Percentiles rank a stretch among this genome's conserved stretches.
Conservation (phyloP, 2,113 vertebrate species). For the Eclectus roratus region DNA sequence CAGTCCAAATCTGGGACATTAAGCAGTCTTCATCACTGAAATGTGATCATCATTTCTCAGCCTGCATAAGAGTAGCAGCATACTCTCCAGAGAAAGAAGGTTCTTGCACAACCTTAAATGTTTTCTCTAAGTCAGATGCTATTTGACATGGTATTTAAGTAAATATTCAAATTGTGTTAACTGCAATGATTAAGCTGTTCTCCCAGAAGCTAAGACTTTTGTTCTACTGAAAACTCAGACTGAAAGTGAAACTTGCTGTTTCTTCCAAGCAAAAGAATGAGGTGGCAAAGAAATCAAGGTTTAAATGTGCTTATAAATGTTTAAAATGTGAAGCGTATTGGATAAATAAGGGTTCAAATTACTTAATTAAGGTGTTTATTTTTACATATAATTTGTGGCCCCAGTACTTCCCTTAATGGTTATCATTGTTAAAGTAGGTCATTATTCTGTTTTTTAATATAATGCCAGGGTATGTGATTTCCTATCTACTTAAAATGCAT, state of each 20-base stretch:
- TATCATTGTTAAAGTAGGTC: slow-evolving; percentile 30
- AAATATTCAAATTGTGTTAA: background rate
- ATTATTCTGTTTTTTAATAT: slow-evolving; percentile 5
- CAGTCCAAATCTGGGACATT: background rate
- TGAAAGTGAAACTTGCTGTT: background rate
- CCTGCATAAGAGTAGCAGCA: background rate
- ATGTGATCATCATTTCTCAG: background rate
- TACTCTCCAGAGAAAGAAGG: background rate
- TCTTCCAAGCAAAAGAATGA: background rate
- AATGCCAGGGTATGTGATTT: background rate
- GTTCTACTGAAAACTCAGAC: background rate
- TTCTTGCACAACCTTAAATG: background rate
- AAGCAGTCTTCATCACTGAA: background rate
- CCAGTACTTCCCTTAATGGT: background rate
- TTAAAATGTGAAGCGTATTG: background rate
- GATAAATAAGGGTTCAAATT: background rate
- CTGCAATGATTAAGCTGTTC: background rate
- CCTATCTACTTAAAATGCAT: slow-evolving; percentile 14
- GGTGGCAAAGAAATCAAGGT: background rate
- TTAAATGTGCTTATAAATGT: background rate
- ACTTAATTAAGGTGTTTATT: background rate
- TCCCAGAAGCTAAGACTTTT: background rate
- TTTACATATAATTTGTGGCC: background rate
- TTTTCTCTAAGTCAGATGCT: background rate
- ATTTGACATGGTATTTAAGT: background rate